Conservation (phyloP, 2,113 vertebrate species). For the Poeciliopsis prolifica region DNA sequence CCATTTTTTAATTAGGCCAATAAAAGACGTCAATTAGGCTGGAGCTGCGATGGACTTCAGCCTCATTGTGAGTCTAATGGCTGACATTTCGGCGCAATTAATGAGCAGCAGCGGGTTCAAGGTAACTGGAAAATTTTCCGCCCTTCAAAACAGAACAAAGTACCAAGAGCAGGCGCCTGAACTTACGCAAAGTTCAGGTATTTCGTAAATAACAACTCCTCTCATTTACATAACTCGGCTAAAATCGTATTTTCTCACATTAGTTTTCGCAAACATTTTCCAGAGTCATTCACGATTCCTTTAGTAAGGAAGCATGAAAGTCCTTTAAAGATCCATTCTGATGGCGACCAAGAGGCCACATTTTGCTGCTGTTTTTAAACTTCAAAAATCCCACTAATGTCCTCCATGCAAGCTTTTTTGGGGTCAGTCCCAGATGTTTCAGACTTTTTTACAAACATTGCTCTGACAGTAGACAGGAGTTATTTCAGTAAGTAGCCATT, state of each 20-base stretch:
- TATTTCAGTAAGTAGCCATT: too few relatives aligned
- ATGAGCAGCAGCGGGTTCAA: background rate
- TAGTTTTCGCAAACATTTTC: background rate
- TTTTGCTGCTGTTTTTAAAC: too few relatives aligned
- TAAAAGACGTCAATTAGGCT: constrained; percentile 36
- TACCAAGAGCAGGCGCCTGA: too few relatives aligned
- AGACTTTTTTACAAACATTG: too few relatives aligned
- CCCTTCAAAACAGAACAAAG: background rate
- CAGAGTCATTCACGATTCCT: too few relatives aligned
- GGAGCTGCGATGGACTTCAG: constrained; percentile 40
- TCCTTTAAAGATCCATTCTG: too few relatives aligned
- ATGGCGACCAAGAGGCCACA: too few relatives aligned
- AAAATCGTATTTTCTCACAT: background rate
- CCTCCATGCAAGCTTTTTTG: too few relatives aligned
- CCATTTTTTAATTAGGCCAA: constrained; percentile 6
- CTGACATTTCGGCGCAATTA: constrained; percentile 3
- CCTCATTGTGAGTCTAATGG: background rate
- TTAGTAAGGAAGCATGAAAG: too few relatives aligned
- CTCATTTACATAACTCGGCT: background rate
- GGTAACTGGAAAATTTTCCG: background rate
- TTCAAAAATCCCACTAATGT: too few relatives aligned
- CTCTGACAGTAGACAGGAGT: too few relatives aligned
- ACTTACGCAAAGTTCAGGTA: background rate
- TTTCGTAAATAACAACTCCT: background rate
- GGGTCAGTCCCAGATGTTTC: too few relatives aligned